Evolutionary conservation across 2,113 vertebrate species (phyloP).

Genomic region (Todiramphus chloris): DNA sequence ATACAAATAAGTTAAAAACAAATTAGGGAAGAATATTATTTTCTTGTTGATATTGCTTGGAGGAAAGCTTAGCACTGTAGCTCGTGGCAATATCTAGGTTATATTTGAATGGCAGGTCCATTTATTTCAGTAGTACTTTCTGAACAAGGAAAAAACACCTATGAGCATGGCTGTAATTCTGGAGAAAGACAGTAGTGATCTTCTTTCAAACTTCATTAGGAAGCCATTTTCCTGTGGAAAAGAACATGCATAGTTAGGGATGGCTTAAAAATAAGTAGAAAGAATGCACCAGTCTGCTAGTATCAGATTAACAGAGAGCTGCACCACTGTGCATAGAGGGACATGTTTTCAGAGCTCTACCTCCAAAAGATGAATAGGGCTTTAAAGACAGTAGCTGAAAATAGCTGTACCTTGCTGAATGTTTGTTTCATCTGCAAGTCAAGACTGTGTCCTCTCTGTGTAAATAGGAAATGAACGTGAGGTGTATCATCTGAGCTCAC

Average conservation of each 20-base stretch:
- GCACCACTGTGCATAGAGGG: not conserved
- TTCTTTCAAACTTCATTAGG: slow-evolving; percentile 71
- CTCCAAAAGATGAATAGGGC: not conserved
- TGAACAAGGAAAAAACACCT: slow-evolving; percentile 47
- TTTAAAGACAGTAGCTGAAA: slow-evolving; percentile 27
- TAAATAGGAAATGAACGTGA: not conserved
- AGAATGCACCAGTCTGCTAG: not conserved
- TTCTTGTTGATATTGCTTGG: not conserved
- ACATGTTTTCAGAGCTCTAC: not conserved
- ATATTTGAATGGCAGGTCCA: not conserved
- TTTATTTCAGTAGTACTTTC: slow-evolving; percentile 64
- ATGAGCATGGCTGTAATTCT: slow-evolving; percentile 55
- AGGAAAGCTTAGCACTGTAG: not conserved
- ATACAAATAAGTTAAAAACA: slow-evolving; percentile 62
- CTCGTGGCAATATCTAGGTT: not conserved
- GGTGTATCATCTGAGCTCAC: not conserved
- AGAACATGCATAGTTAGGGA: not conserved
- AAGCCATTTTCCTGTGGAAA: slow-evolving; percentile 74
- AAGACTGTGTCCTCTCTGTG: not conserved
- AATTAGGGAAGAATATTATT: not conserved
- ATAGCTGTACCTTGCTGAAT: not conserved
- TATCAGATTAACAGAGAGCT: not conserved
- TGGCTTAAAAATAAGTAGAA: not conserved
- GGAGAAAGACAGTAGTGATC: slow-evolving; percentile 63
- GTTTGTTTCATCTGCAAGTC: slow-evolving; percentile 2